These are phyloP conservation scores for Eutrigla gurnardus DNA, from an alignment of 2,797 vertebrate genomes.

Conservation along the genomic window DNA sequence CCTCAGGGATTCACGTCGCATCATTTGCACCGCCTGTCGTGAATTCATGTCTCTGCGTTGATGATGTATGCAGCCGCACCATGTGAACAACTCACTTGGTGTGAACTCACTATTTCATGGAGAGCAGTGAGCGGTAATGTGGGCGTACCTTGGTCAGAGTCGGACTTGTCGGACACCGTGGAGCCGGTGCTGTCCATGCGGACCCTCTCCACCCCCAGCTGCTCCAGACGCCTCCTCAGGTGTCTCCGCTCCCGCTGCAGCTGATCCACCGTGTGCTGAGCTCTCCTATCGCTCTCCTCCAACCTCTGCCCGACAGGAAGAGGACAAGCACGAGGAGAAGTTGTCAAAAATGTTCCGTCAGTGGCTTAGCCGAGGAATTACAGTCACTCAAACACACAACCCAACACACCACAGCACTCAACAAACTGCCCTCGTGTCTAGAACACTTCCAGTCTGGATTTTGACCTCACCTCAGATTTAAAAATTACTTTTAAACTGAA, in stretches of 20 bases:
- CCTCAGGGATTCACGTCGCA: no score
- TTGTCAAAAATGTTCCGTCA: background rate
- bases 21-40: no score
- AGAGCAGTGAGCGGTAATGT: background rate
- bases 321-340: background rate
- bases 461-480: background rate
- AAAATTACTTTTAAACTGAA: background rate
- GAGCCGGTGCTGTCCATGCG: slow-evolving; percentile 94
- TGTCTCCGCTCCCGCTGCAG: slow-evolving; percentile 94
- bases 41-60: no score
- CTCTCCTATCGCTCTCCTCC: slow-evolving; percentile 91
- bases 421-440: slow-evolving; percentile 19
- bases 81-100: no score
- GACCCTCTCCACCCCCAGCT: slow-evolving; percentile 91
- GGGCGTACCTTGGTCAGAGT: slow-evolving; percentile 91
- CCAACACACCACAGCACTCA: background rate
- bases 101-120: background rate
- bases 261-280: slow-evolving; percentile 93
- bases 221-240: slow-evolving; percentile 93
- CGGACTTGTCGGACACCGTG: slow-evolving; percentile 88
- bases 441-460: background rate
- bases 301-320: slow-evolving; percentile 83
- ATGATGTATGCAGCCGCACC: no score
- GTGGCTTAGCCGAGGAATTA: slow-evolving; percentile 7
- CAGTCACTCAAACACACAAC: slow-evolving; percentile 23